Evolutionary conservation across 2,113 vertebrate species (phyloP).

Genomic region (Strigops habroptila): DNA sequence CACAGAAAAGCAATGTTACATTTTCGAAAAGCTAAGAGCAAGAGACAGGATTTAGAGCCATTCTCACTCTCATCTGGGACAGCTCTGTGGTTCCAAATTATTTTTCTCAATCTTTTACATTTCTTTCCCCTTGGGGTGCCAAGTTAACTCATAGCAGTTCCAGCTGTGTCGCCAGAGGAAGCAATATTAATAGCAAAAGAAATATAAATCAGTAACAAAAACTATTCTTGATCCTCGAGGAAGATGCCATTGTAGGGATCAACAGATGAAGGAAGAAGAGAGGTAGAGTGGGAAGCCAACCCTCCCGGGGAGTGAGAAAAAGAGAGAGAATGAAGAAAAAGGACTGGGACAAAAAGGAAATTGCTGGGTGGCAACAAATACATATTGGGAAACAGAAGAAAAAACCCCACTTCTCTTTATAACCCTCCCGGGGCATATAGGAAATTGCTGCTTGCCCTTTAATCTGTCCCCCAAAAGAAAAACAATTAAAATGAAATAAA

Average conservation of each 20-base stretch:
- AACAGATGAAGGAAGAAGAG: neutral
- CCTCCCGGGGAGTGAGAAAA: neutral
- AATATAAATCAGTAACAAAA: conserved; percentile 18
- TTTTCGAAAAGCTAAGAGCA: neutral
- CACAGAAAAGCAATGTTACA: neutral
- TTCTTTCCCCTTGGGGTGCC: neutral
- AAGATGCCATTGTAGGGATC: neutral
- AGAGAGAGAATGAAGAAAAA: neutral
- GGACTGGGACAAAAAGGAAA: conserved; percentile 39
- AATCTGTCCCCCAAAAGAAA: conserved; percentile 42
- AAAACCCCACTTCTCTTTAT: neutral
- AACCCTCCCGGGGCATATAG: conserved; percentile 37
- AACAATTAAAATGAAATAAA: conserved; percentile 63
- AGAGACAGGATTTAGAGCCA: neutral
- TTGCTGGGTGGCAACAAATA: neutral
- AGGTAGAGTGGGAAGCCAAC: neutral
- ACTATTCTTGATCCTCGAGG: neutral
- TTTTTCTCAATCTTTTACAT: neutral
- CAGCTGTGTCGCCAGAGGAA: neutral
- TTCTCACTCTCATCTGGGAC: neutral
- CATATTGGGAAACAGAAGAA: neutral
- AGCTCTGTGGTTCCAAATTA: neutral
- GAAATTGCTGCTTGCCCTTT: conserved; percentile 58
- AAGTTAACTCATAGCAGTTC: neutral
- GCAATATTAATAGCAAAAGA: neutral